phyloP scores from a whole-genome alignment of 2,113 vertebrate genomes.

The Balaeniceps rex region DNA sequence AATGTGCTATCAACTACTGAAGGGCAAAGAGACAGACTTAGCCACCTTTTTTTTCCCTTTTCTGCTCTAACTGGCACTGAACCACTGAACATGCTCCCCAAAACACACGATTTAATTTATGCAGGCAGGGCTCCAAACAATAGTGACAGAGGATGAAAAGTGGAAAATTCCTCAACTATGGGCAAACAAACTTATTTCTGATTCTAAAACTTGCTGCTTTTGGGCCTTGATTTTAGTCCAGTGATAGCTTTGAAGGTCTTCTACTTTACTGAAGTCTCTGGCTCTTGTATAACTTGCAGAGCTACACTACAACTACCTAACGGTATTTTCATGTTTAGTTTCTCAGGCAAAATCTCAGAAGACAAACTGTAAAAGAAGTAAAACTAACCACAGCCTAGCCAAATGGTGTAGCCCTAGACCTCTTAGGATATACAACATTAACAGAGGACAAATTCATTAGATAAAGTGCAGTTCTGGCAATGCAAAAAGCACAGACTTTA shows the following conservation, averaged over 20 bases:
- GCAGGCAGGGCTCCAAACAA: not conserved
- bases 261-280: not conserved
- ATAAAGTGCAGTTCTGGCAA: conserved; percentile 45
- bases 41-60: not conserved
- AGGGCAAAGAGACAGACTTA: not conserved
- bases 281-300: not conserved
- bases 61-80: not conserved
- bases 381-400: not conserved
- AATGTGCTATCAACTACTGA: not conserved
- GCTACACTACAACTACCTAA: not conserved
- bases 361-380: not conserved
- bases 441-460: not conserved
- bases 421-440: not conserved
- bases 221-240: not conserved
- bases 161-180: not conserved
- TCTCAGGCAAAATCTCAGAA: not conserved
- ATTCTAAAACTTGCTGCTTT: not conserved
- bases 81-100: not conserved
- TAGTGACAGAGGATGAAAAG: not conserved
- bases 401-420: not conserved
- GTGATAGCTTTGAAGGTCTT: not conserved
- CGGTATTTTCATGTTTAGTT: not conserved
- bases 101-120: not conserved
- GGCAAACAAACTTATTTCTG: not conserved
- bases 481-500: not conserved